These are phyloP conservation scores for Drosophila antonietae DNA, from an alignment of 2,888 invertebrate species.

Conservation along the genomic window DNA sequence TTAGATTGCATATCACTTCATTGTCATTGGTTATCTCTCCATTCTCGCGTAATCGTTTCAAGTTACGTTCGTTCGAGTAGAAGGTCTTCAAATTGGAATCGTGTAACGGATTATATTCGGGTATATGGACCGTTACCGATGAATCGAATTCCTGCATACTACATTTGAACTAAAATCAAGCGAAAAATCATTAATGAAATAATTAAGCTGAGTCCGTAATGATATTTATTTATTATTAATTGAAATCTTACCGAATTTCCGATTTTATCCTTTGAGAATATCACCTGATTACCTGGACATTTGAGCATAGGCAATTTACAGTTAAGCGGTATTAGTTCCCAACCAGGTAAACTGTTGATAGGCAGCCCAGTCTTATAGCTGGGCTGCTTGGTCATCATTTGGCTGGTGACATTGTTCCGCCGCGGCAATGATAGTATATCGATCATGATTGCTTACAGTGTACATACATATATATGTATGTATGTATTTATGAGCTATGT, in stretches of 20 bases:
- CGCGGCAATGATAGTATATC: constrained; percentile 80
- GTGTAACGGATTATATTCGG: constrained; percentile 87
- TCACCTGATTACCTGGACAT: constrained; percentile 83
- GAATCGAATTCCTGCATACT: constrained; percentile 80
- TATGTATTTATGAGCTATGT: neutral
- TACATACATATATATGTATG: constrained; percentile 1
- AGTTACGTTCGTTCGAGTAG: constrained; percentile 84
- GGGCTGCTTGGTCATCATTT: constrained; percentile 66
- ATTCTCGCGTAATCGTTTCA: constrained; percentile 85
- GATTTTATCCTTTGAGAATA: constrained; percentile 83
- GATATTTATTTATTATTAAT: neutral
- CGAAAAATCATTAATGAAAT: neutral
- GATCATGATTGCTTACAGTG: constrained; percentile 63
- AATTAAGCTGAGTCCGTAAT: neutral
- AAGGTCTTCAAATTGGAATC: constrained; percentile 87
- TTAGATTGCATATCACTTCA: constrained; percentile 87
- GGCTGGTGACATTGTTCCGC: constrained; percentile 62
- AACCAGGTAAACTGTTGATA: constrained; percentile 83
- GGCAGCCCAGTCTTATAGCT: constrained; percentile 78
- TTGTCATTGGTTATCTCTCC: constrained; percentile 87
- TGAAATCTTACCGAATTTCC: constrained; percentile 70
- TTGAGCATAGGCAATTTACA: constrained; percentile 84
- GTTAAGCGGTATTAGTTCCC: constrained; percentile 82
- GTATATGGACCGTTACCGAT: constrained; percentile 70
- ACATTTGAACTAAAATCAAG: constrained; percentile 65